These are phyloP conservation scores for Cataglyphis altisquamis DNA, from an alignment of 2,888 invertebrate genomes.

Conservation along the genomic window DNA sequence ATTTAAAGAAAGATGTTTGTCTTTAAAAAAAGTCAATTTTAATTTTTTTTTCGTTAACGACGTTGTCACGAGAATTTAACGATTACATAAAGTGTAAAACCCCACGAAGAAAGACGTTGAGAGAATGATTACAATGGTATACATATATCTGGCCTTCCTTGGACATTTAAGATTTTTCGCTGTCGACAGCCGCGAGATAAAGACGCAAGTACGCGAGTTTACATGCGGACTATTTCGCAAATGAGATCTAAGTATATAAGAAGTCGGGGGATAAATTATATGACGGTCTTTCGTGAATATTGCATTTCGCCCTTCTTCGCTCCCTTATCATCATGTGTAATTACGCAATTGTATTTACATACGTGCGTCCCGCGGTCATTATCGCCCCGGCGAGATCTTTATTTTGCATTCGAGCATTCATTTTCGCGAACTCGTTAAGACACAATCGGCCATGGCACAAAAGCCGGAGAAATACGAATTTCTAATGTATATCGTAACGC, in stretches of 20 bases:
- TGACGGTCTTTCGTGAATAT: not conserved
- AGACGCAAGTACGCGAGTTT: conserved; percentile 6
- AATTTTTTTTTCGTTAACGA: not conserved
- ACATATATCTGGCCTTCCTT: not conserved
- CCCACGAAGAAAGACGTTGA: not conserved
- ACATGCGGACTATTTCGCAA: conserved; percentile 43
- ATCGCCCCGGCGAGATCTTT: conserved; percentile 42
- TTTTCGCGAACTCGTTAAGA: not conserved
- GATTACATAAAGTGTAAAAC: conserved; percentile 22
- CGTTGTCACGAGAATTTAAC: conserved; percentile 36
- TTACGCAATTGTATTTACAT: conserved; percentile 55
- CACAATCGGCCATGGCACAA: conserved; percentile 27
- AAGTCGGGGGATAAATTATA: conserved; percentile 27
- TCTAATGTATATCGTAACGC: conserved; percentile 41
- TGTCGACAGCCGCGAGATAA: conserved; percentile 4
- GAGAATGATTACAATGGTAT: conserved; percentile 4
- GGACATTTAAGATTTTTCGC: conserved; percentile 14
- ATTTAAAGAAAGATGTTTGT: not conserved
- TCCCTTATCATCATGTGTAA: conserved; percentile 10
- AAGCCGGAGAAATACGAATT: conserved; percentile 46
- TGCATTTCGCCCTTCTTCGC: not conserved
- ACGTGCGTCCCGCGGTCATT: conserved; percentile 32
- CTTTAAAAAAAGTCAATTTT: not conserved
- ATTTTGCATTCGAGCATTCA: conserved; percentile 36
- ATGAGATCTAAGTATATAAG: conserved; percentile 1